These are phyloP conservation scores for Rallus limicola DNA, from an alignment of 2,113 vertebrate species.

Conservation along the genomic window DNA sequence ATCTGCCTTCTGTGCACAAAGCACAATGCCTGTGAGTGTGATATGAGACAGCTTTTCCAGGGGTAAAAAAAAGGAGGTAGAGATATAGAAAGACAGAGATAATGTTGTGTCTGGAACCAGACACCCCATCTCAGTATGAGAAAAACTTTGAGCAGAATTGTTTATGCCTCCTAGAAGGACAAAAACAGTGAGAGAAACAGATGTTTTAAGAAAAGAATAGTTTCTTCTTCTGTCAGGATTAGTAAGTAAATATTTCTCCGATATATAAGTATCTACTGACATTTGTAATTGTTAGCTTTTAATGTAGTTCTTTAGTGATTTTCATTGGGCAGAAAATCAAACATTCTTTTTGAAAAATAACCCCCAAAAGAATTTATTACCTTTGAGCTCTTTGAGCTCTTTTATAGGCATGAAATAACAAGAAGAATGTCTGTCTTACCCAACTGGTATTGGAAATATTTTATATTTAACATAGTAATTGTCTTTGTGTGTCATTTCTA, in stretches of 20 bases:
- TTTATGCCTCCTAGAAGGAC: background rate
- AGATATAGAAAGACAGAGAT: background rate
- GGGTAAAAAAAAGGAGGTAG: background rate
- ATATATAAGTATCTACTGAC: background rate
- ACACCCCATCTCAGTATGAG: background rate
- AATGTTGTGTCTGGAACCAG: background rate
- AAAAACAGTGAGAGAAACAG: background rate
- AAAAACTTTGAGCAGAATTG: background rate
- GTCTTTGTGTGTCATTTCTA: background rate
- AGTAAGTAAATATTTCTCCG: background rate
- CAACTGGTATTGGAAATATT: background rate
- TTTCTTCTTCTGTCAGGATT: background rate
- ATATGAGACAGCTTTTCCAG: background rate
- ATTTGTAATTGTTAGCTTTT: background rate
- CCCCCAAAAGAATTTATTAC: background rate
- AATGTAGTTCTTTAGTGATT: background rate
- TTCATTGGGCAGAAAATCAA: background rate
- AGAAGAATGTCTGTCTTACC: background rate
- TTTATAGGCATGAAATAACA: background rate
- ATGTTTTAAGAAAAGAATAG: rapidly evolving
- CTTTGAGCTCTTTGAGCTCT: background rate
- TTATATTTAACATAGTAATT: background rate
- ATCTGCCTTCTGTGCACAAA: background rate
- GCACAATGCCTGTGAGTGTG: background rate
- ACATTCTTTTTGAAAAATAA: background rate